Evolutionary conservation across 2,113 vertebrate species (phyloP), one percentile per base, ranked within the genome.

Genomic region (Hypocryptadius cinnamomeus): DNA sequence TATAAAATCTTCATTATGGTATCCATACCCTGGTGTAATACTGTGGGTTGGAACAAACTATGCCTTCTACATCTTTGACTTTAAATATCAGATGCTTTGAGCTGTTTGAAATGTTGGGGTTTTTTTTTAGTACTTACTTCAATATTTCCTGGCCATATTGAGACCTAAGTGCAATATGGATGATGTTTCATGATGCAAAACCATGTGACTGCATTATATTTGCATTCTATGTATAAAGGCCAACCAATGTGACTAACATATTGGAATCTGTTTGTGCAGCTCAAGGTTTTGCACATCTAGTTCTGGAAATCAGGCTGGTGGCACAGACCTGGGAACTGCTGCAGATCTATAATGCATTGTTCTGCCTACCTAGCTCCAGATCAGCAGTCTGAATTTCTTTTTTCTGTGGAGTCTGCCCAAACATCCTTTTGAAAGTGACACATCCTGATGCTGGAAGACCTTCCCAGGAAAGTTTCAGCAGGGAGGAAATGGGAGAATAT

Each of bases 401-500:
- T 64, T 73, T 24, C 39, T 6, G 5, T 15, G 20, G 56, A 76
- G n/a, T 56, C 47, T 92, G 56, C 51, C 64, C 69, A 78, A 85
- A 86, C 56, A 74, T 94, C 68, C 64, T 86, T 94, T 94, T 56
- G 56, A 71, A 92, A 90, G n/a, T 71, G 40, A 92, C 82, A 71
- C 47, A 71, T 88, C 82, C 79, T 84, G 65, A 80, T 35, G n/a
- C 72, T 83, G 51, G 68, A 86, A 83, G 64, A 85, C 76, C 51
- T 87, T 87, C 76, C 79, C 73, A 92, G 64, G 72, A 65, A 90
- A 80, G 64, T 83, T 94, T 90, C 82, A 80, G 20, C 72, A 71
- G 56, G 53, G 79, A 95, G 94, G 92, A 96, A 95, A 95, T 81
- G n/a, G 72, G 56, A 93, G 83, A 90, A 79, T 88, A 48, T 73